Evolutionary conservation across 2,113 vertebrate species (phyloP).

Genomic region (Pristiophorus japonicus): DNA sequence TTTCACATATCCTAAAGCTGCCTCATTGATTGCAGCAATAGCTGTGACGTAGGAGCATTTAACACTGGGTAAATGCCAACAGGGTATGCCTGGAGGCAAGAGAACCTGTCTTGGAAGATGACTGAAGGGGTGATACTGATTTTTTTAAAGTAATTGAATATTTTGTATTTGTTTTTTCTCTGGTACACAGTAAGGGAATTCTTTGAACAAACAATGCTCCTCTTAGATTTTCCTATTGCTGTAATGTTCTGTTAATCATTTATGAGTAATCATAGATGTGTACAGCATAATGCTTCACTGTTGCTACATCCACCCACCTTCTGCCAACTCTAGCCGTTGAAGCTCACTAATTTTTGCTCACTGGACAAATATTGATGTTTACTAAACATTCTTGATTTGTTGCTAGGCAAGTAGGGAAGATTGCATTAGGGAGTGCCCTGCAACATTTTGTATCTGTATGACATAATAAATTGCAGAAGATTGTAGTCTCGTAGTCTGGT

Average conservation of each 20-base stretch:
- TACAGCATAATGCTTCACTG: background rate
- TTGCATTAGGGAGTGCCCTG: background rate
- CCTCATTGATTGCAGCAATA: background rate
- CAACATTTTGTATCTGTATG: background rate
- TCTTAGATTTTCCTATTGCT: background rate
- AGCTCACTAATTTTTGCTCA: constrained; percentile 20
- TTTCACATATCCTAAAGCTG: background rate
- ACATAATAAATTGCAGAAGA: background rate
- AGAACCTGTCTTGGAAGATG: background rate
- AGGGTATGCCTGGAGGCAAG: background rate
- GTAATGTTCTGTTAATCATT: background rate
- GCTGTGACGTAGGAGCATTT: background rate
- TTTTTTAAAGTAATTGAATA: background rate
- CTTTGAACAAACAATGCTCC: background rate
- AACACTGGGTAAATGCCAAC: background rate
- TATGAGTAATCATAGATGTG: background rate
- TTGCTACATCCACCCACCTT: background rate
- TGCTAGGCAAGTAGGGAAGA: constrained; percentile 8
- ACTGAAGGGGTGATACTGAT: background rate
- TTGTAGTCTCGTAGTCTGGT: background rate
- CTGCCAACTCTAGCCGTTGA: background rate
- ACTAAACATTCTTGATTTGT: background rate
- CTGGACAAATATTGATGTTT: constrained; percentile 7
- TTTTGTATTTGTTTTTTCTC: background rate
- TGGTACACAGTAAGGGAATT: background rate